phyloP scores from a whole-genome alignment of 2,888 invertebrate species.

The Incurvaria masculella region DNA sequence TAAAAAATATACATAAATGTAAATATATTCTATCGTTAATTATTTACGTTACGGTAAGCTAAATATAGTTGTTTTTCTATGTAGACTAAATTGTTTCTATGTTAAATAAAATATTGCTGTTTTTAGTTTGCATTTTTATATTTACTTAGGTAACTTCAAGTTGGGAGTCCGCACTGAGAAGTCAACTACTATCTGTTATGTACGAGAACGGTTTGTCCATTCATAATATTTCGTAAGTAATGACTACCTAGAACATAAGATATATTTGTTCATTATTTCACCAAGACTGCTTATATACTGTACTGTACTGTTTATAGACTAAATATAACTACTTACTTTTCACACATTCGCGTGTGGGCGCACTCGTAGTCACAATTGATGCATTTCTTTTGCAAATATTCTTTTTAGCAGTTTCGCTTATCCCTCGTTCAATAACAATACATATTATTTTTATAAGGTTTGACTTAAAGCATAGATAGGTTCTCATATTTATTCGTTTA shows the following conservation, averaged over 20 bases:
- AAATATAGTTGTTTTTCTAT: too few relatives aligned
- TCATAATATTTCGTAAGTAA: too few relatives aligned
- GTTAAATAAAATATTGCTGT: conserved; percentile 51
- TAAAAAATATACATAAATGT: conserved; percentile 26
- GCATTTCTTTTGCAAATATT: conserved; percentile 52
- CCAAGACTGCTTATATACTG: conserved; percentile 55
- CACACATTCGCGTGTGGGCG: conserved; percentile 21
- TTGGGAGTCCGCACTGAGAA: too few relatives aligned
- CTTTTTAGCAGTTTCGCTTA: conserved; percentile 15
- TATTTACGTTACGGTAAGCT: background rate
- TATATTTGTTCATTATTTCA: conserved; percentile 51
- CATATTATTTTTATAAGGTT: background rate
- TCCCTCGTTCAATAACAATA: background rate
- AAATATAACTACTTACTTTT: conserved; percentile 1
- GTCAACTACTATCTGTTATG: too few relatives aligned
- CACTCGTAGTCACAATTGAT: conserved; percentile 52
- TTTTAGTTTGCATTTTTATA: conserved; percentile 49
- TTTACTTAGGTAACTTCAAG: background rate
- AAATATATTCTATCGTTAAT: conserved; percentile 43
- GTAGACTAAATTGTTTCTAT: conserved; percentile 37
- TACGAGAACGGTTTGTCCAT: too few relatives aligned
- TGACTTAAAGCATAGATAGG: too few relatives aligned
- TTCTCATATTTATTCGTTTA: too few relatives aligned
- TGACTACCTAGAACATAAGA: too few relatives aligned
- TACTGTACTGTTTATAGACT: conserved; percentile 19